Conservation (phyloP, 2,797 vertebrate genomes). For the Scyliorhinus canicula region DNA sequence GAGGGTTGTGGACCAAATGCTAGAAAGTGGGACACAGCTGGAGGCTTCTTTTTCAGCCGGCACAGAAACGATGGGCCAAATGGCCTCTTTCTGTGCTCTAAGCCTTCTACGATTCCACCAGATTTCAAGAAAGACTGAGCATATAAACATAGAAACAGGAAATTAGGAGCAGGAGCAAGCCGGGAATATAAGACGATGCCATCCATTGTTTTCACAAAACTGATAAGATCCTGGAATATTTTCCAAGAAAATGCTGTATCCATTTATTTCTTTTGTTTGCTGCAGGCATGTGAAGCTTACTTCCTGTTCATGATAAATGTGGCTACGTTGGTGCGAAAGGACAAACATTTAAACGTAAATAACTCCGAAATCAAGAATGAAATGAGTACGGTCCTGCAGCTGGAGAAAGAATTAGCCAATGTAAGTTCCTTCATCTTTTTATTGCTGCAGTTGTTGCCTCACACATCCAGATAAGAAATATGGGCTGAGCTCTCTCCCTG, state of each 20-base stretch:
- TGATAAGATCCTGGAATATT: not conserved
- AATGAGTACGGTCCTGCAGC: constrained; percentile 69
- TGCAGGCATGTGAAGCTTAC: constrained; percentile 80
- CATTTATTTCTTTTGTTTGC: constrained; percentile 41
- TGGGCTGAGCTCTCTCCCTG: not conserved
- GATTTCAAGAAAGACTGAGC: not conserved
- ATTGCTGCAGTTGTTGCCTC: not conserved
- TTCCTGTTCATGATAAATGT: constrained; percentile 82
- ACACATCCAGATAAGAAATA: not conserved
- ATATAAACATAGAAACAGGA: not conserved
- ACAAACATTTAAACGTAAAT: constrained; percentile 60
- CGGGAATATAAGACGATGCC: no score
- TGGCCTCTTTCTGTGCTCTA: no score
- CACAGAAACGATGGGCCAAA: no score
- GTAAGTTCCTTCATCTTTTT: constrained; percentile 60
- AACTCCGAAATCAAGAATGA: constrained; percentile 63
- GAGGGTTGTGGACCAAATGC: no score
- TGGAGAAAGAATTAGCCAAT: constrained; percentile 87
- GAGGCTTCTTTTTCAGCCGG: no score
- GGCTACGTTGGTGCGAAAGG: constrained; percentile 73
- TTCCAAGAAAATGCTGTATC: not conserved
- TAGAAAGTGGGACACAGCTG: no score
- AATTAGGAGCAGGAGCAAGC: no score
- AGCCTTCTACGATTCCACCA: no score
- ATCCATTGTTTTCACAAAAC: not conserved